phyloP scores from a whole-genome alignment of 2,113 vertebrate genomes.

The Perca flavescens region DNA sequence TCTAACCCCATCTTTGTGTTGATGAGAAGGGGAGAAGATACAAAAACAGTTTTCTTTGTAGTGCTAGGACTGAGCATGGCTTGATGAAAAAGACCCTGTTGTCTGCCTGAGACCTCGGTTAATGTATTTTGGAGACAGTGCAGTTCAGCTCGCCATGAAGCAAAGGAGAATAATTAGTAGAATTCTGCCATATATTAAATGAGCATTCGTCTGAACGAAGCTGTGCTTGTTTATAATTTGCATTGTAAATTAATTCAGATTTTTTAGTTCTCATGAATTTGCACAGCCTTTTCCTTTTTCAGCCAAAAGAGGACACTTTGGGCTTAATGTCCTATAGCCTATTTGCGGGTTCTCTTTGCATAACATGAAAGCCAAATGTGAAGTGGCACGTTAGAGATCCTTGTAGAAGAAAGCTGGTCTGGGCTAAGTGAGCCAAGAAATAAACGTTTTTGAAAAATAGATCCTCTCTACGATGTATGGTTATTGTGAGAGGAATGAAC shows the following conservation, averaged over 20 bases:
- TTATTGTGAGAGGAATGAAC: conserved; percentile 21
- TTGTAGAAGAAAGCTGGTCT: conserved; percentile 34
- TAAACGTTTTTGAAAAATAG: conserved; percentile 48
- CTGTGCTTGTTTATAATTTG: conserved; percentile 67
- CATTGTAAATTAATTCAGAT: conserved; percentile 73
- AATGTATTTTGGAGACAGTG: conserved; percentile 47
- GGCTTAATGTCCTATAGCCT: conserved; percentile 37
- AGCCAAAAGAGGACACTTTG: conserved; percentile 60
- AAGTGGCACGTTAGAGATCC: conserved; percentile 47
- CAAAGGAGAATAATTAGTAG: conserved; percentile 49
- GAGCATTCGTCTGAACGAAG: conserved; percentile 52
- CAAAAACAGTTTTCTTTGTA: conserved; percentile 55
- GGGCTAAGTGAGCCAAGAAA: conserved; percentile 40
- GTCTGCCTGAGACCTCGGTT: conserved; percentile 33
- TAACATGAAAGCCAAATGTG: conserved; percentile 68
- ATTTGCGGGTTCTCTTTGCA: conserved; percentile 55
- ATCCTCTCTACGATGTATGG: conserved; percentile 22
- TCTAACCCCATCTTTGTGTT: conserved; percentile 48
- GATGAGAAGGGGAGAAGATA: conserved; percentile 55
- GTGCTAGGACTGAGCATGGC: conserved; percentile 20
- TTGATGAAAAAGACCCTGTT: conserved; percentile 46
- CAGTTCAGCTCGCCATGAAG: conserved; percentile 35
- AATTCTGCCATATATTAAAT: conserved; percentile 58
- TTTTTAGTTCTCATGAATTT: conserved; percentile 64
- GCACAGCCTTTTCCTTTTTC: conserved; percentile 35